Evolutionary conservation across 2,888 invertebrate genomes (phyloP), one percentile per base, ranked within the genome.

Genomic region (Caenorhabditis imperialis): DNA sequence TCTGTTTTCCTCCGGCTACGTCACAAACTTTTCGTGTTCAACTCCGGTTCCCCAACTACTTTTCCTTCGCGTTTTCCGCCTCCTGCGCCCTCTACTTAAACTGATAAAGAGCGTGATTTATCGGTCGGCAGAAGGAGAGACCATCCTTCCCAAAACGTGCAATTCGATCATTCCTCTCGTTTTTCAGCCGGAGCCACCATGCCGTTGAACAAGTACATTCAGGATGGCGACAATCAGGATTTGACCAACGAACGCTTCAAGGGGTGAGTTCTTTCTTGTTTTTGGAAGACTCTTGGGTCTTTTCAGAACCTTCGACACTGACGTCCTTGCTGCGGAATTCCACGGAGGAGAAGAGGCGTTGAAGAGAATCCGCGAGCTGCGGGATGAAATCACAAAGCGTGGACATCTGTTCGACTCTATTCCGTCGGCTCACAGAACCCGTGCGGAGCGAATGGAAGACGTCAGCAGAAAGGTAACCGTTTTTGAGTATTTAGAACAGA

Each of bases 201-300:
- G 74, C 61, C 74, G 20, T 44, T 80, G 75, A 81, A 81, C 57
- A 71, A 67, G 33, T 62, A 62, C 33, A 81, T 82, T 57, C 67
- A 67, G 22, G 72, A 65, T 27, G 75, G 75, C 23, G 81, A 82
- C 69, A 83, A 84, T 60, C 79, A 79, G 22, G 83, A 82, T 61
- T 62, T 84, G 69, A 79, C 81, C 8, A 65, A 78, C 20, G 84
- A 84, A 42, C 57, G 84, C 25, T 60, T 62, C 45, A 78, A 78
- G 44, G 71, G 77, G 38, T 80, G 61, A 40, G 55, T 55, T 42
- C 12, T 23, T n/a, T n/a, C n/a, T n/a, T n/a, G n/a, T n/a, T n/a
- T n/a, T n/a, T n/a, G n/a, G n/a, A n/a, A n/a, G n/a, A n/a, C n/a
- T n/a, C n/a, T n/a, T n/a, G n/a, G n/a, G 42, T 3, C 7, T 10